Percentiles rank a stretch among this genome's conserved stretches.
phyloP scores from a whole-genome alignment of 2,797 vertebrate genomes.

The Sebastes diploproa region DNA sequence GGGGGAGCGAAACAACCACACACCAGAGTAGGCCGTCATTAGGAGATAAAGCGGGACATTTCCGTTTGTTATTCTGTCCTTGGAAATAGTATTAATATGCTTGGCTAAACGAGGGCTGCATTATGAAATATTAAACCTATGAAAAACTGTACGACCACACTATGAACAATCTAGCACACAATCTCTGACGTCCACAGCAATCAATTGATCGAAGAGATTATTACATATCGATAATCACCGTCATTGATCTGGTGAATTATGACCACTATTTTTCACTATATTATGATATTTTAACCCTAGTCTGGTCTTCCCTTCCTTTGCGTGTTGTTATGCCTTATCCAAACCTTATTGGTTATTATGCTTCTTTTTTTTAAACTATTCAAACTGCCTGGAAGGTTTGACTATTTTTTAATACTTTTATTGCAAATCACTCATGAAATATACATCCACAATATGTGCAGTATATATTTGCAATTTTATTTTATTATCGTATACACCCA shows the following conservation, averaged over 20 bases:
- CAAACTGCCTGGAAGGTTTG: not conserved
- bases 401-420: too few relatives aligned
- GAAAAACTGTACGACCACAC: not conserved
- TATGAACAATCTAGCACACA: not conserved
- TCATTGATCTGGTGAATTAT: not conserved
- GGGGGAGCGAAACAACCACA: not conserved
- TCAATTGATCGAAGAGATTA: not conserved
- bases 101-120: not conserved
- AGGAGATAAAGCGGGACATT: not conserved
- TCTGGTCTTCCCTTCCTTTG: not conserved
- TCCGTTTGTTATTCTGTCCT: not conserved
- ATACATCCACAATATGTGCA: too few relatives aligned
- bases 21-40: not conserved
- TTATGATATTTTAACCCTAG: not conserved
- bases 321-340: not conserved
- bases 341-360: not conserved
- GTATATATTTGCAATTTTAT: too few relatives aligned
- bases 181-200: not conserved
- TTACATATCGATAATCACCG: not conserved
- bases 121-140: not conserved
- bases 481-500: too few relatives aligned
- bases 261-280: not conserved
- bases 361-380: not conserved
- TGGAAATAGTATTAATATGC: not conserved
- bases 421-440: too few relatives aligned